Conservation (phyloP, 2,888 invertebrate genomes). For the Actias luna region DNA sequence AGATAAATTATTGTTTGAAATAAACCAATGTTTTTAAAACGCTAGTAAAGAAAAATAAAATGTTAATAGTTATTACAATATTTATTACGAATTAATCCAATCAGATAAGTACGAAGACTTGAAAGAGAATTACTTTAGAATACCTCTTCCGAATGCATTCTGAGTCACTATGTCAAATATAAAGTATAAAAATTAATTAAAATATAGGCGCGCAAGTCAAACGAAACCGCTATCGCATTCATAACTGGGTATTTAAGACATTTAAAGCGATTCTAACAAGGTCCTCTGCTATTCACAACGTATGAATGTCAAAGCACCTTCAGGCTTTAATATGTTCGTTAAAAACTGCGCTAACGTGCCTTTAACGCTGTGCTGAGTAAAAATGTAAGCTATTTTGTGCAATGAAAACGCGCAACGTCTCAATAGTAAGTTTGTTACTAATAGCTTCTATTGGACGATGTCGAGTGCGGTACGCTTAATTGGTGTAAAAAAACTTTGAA, state of each 20-base stretch:
- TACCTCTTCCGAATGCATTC: conserved; percentile 8
- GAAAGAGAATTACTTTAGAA: conserved; percentile 6
- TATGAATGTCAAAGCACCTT: conserved; percentile 60
- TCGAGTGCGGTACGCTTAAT: conserved; percentile 39
- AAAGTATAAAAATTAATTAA: conserved; percentile 40
- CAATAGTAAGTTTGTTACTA: conserved; percentile 54
- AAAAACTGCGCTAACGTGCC: conserved; percentile 57
- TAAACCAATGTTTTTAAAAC: not conserved
- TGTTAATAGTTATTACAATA: not conserved
- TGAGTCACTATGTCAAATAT: conserved; percentile 40
- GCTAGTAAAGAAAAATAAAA: not conserved
- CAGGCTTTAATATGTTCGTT: conserved; percentile 64
- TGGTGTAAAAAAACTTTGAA: conserved; percentile 28
- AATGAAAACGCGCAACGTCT: conserved; percentile 49
- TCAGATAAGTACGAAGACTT: not conserved
- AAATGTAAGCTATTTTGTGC: conserved; percentile 59
- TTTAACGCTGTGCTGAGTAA: conserved; percentile 41
- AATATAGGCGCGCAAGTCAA: conserved; percentile 46
- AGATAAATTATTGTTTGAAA: too few species aligned
- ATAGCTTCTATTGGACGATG: conserved; percentile 34
- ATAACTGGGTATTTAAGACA: conserved; percentile 63
- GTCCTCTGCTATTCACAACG: conserved; percentile 62
- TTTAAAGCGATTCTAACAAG: conserved; percentile 69
- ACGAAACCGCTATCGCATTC: conserved; percentile 39
- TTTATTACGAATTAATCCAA: not conserved